Evolutionary conservation across 2,888 invertebrate genomes (phyloP).

Genomic region (Andrena marginata): DNA sequence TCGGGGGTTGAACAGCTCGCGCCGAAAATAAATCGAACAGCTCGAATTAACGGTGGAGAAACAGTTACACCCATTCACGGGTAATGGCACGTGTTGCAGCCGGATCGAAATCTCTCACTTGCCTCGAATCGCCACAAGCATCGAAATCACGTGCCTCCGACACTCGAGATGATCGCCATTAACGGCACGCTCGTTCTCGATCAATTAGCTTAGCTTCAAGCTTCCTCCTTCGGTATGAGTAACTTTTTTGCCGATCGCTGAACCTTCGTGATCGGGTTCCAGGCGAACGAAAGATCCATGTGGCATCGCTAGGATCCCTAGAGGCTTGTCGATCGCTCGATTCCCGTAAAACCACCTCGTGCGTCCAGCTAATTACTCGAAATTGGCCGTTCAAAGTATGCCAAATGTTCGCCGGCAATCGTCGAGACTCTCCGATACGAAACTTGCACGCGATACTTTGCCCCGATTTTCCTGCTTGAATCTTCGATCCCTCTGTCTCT

Average conservation of each 20-base stretch:
- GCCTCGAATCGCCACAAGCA: constrained; percentile 30
- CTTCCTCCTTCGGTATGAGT: constrained; percentile 59
- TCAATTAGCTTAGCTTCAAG: constrained; percentile 68
- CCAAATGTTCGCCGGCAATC: background rate
- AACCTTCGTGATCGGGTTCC: constrained; percentile 22
- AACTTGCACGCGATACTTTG: background rate
- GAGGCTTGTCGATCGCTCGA: background rate
- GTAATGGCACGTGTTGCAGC: constrained; percentile 30
- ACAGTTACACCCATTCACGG: constrained; percentile 34
- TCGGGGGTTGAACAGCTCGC: background rate
- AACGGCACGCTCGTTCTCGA: constrained; percentile 61
- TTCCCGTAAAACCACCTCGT: background rate
- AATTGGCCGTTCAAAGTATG: background rate
- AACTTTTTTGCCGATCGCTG: constrained; percentile 46
- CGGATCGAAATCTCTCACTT: constrained; percentile 50
- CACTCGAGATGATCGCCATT: constrained; percentile 49
- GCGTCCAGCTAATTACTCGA: background rate
- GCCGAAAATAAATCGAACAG: background rate
- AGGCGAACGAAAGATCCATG: constrained; percentile 39
- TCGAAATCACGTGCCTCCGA: constrained; percentile 58
- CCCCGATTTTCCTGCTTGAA: background rate
- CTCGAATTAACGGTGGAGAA: background rate
- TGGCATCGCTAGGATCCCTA: background rate
- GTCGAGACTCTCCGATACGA: background rate
- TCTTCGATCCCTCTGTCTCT: background rate